Conservation (phyloP, 1,140 invertebrate genomes). For the Chlorops oryzae region DNA sequence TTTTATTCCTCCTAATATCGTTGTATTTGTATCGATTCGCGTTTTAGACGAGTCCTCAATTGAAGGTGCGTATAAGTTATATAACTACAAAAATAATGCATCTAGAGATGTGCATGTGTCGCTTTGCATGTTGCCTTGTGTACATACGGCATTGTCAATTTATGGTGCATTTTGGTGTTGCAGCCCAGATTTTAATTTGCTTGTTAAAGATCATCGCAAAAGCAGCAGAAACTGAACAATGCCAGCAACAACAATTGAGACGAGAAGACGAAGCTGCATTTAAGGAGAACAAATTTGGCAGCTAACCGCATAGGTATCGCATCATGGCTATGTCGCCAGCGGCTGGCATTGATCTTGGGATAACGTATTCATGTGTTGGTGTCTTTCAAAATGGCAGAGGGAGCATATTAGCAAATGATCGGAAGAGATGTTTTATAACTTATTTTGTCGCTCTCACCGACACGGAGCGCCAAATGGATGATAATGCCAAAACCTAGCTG, state of each 20-base stretch:
- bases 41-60: constrained; percentile 21
- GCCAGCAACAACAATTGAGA: too few species aligned
- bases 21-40: constrained; percentile 43
- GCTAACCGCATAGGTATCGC: too few species aligned
- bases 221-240: too few species aligned
- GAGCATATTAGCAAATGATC: constrained; percentile 91
- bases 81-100: not conserved
- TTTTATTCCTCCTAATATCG: constrained; percentile 42
- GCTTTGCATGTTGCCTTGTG: too few species aligned
- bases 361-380: constrained; percentile 75
- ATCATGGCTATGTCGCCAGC: constrained; percentile 53
- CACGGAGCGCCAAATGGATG: constrained; percentile 91
- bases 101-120: too few species aligned
- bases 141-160: too few species aligned
- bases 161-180: too few species aligned
- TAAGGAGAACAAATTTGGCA: too few species aligned
- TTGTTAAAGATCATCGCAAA: too few species aligned
- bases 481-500: constrained; percentile 73
- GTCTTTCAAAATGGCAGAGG: constrained; percentile 84
- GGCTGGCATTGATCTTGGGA: constrained; percentile 75
- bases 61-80: not conserved
- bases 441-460: constrained; percentile 97
- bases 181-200: too few species aligned
- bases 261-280: too few species aligned
- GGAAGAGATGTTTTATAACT: constrained; percentile 93